Conservation (phyloP, 2,888 invertebrate species). For the Antheraea assamensis region DNA sequence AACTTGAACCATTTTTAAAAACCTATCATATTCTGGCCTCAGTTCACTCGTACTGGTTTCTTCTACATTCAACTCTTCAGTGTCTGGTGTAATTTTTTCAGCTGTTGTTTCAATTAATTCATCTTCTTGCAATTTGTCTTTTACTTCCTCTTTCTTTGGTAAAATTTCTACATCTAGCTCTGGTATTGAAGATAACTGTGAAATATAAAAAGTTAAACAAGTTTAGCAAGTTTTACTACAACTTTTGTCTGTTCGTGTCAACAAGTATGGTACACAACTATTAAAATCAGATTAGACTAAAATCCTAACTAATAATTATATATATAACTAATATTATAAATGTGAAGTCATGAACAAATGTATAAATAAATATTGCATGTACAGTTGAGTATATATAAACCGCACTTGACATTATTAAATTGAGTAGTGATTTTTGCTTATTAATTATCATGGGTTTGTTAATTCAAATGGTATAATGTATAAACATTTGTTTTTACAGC, state of each 20-base stretch:
- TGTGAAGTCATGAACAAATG: too few species aligned
- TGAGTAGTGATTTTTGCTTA: too few species aligned
- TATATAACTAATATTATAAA: too few species aligned
- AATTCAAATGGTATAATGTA: not conserved
- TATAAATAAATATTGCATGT: too few species aligned
- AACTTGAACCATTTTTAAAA: conserved; percentile 94
- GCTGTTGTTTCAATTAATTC: conserved; percentile 20
- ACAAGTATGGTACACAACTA: too few species aligned
- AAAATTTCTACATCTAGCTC: conserved; percentile 53
- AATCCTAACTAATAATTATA: too few species aligned
- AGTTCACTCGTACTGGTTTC: conserved; percentile 35
- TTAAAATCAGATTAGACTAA: too few species aligned
- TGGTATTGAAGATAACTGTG: conserved; percentile 79
- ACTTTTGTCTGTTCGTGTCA: not conserved
- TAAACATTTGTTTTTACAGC: not conserved
- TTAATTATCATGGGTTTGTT: not conserved
- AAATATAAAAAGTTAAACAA: conserved; percentile 32
- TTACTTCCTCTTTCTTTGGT: not conserved
- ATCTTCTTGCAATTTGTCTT: conserved; percentile 16
- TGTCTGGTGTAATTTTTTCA: conserved; percentile 22
- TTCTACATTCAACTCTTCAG: conserved; percentile 20
- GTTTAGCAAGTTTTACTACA: not conserved
- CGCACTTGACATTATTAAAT: too few species aligned
- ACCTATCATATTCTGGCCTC: conserved; percentile 88
- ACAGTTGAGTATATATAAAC: too few species aligned